These are phyloP conservation scores for Macrotis lagotis DNA, from an alignment of 2,113 vertebrate species.

Conservation along the genomic window DNA sequence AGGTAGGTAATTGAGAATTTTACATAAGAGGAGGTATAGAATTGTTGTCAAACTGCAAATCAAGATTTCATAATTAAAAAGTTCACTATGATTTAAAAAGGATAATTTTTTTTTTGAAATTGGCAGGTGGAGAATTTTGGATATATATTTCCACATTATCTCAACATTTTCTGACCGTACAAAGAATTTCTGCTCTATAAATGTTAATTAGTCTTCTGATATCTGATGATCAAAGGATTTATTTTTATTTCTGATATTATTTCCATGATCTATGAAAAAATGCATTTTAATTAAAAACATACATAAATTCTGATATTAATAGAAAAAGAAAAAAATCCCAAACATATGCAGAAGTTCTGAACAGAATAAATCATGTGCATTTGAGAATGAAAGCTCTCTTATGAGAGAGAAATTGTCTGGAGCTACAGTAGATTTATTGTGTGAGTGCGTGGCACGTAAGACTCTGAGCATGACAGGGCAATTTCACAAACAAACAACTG, in stretches of 20 bases:
- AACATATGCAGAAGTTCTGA: constrained; percentile 40
- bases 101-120: neutral
- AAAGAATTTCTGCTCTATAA: neutral
- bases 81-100: neutral
- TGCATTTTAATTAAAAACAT: constrained; percentile 52
- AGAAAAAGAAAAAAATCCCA: constrained; percentile 32
- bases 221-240: constrained; percentile 6
- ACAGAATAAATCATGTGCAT: constrained; percentile 55
- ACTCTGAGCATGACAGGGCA: constrained; percentile 25
- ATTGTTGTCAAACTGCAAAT: too few species aligned
- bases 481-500: constrained; percentile 36
- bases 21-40: neutral
- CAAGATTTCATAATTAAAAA: neutral
- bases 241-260: constrained; percentile 52
- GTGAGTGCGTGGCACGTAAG: constrained; percentile 14
- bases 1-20: neutral
- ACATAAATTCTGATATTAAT: constrained; percentile 34
- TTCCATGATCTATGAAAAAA: constrained; percentile 40
- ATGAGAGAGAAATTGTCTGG: constrained; percentile 36
- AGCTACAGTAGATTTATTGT: constrained; percentile 44
- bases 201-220: neutral
- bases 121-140: neutral
- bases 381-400: constrained; percentile 47
- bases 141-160: neutral
- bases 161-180: neutral